Base-by-base conservation (phyloP, 2,888 invertebrate genomes). In the Limenitis camilla region DNA sequence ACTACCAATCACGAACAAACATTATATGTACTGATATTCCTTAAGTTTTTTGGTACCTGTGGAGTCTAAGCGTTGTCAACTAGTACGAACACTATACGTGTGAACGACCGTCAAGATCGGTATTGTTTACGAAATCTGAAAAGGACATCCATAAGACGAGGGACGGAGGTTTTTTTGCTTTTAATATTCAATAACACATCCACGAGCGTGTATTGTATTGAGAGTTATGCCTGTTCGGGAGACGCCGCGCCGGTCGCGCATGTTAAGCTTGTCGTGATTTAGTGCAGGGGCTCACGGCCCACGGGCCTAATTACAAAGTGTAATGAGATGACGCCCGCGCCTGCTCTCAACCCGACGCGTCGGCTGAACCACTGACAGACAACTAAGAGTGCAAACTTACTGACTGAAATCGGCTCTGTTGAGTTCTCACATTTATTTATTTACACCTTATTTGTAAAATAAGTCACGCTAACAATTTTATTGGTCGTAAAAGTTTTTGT, bases 301-400 rank as follows among this genome's bases (percentile, higher is more conserved):
- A 80, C 82, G 76, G 77, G 62, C 71, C 77, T 83, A 82, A 86
- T 87, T 85, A 85, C 78, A 81, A 84, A 83, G 78, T 82, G 81
- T 83, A 85, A 85, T 86, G 81, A 83, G 76, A 69, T 68, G 73
- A 63, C 68, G 66, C 65, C 65, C 59, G 52, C 32, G 28, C 36
- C 45, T 50, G 56, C 52, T 40, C 47, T 65, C 64, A 63, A 40
- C 40, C 36, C 35, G 38, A 19, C 30, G 40, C n/a, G n/a, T n/a
- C n/a, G n/a, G 35, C 49, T 31, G 19, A 32, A 41, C 44, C 40
- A n/a, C 32, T 46, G 51, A 52, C 35, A 36, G 40, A 52, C 40
- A 35, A 10, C 40, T 19, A 11, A 35, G 39, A 40, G 27, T 45
- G 41, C 52, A 31, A 40, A 40, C 44, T 35, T 19, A 36, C 30